These are phyloP conservation scores for Smittia sp. DNA, from an alignment of 2,888 invertebrate genomes.

Conservation along the genomic window DNA sequence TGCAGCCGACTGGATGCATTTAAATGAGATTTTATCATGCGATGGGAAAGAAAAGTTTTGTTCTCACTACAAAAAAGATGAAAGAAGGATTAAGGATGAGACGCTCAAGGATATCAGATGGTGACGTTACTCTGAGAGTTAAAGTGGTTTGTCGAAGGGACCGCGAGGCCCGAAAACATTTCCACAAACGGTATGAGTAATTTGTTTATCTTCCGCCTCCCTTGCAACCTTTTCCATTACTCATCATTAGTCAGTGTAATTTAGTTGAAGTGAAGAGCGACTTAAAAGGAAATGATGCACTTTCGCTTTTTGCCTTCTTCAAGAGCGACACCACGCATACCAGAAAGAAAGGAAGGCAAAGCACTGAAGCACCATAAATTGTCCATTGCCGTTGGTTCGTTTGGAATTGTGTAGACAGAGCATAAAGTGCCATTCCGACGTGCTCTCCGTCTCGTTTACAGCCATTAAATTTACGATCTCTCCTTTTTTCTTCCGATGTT, in stretches of 20 bases:
- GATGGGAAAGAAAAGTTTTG: not conserved
- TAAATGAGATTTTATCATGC: slow-evolving; percentile 8
- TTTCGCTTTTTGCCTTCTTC: slow-evolving; percentile 32
- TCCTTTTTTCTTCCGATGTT: not conserved
- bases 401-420: slow-evolving; percentile 19
- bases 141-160: not conserved
- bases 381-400: not conserved
- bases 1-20: not conserved
- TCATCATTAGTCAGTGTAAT: slow-evolving; percentile 26
- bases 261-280: not conserved
- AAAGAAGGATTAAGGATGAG: not conserved
- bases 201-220: too few relatives aligned
- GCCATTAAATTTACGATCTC: slow-evolving; percentile 27
- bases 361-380: slow-evolving; percentile 24
- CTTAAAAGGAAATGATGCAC: slow-evolving; percentile 39
- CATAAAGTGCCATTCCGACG: slow-evolving; percentile 35
- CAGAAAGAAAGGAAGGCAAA: not conserved
- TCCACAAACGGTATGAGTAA: too few relatives aligned
- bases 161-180: not conserved
- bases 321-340: not conserved
- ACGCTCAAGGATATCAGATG: not conserved
- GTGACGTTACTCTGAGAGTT: too few relatives aligned
- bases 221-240: slow-evolving; percentile 36
- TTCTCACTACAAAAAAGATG: not conserved
- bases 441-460: slow-evolving; percentile 29